Conservation (phyloP, 2,888 invertebrate genomes). For the Maniola hyperantus region DNA sequence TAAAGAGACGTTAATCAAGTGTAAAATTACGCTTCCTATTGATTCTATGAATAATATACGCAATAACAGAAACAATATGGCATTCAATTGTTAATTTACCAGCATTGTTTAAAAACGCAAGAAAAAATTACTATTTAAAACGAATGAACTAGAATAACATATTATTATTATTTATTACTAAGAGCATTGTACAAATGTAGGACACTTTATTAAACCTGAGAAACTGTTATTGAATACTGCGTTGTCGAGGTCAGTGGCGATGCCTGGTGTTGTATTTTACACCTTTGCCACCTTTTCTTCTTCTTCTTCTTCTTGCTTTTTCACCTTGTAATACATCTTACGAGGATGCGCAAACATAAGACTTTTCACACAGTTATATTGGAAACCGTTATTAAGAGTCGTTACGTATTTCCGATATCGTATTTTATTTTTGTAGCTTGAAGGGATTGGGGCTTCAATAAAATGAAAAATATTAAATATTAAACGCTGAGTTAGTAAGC, state of each 20-base stretch:
- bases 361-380: background rate
- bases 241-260: conserved; percentile 13
- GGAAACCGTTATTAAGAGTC: too few relatives aligned
- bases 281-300: conserved; percentile 2
- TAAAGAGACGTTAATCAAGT: background rate
- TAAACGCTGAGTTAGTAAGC: too few relatives aligned
- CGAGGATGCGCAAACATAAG: background rate
- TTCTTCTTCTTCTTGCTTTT: too few relatives aligned
- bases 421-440: too few relatives aligned
- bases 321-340: too few relatives aligned
- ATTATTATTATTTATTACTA: conserved; percentile 6
- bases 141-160: conserved; percentile 5
- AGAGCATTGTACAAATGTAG: conserved; percentile 9
- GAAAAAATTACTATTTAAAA: background rate
- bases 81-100: background rate
- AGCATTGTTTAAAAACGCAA: background rate
- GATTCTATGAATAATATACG: background rate
- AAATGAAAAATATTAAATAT: too few relatives aligned
- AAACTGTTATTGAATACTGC: conserved; percentile 17
- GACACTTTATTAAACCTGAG: conserved; percentile 12
- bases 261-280: conserved; percentile 12
- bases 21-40: background rate
- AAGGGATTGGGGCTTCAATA: too few relatives aligned
- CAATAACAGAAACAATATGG: background rate
- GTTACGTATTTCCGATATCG: too few relatives aligned